A percentile compares a stretch with the other conserved stretches of the same genome.
phyloP scores from a whole-genome alignment of 2,113 vertebrate species.

The Ageneiosus marmoratus region DNA sequence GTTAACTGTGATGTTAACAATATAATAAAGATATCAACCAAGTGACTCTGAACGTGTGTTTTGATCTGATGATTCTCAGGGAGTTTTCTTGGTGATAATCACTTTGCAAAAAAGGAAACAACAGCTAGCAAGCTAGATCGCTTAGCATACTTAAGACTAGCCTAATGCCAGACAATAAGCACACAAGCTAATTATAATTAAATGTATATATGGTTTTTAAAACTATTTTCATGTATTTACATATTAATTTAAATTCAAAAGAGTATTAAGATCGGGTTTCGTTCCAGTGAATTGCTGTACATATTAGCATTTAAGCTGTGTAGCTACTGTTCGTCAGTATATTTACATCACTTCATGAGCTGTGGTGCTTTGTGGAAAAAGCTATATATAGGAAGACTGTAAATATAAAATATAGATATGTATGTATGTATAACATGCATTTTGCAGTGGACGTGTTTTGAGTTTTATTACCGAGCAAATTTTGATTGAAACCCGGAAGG shows the following conservation, averaged over 20 bases:
- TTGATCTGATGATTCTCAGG: not conserved
- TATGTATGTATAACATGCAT: too few relatives aligned
- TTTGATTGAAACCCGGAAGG: too few relatives aligned
- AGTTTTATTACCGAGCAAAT: too few relatives aligned
- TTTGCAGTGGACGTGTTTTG: too few relatives aligned
- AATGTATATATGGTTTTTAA: not conserved
- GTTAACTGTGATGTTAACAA: not conserved
- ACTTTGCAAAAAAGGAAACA: not conserved
- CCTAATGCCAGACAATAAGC: not conserved
- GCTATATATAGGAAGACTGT: too few relatives aligned
- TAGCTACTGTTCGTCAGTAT: not conserved
- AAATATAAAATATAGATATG: too few relatives aligned
- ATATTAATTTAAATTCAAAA: not conserved
- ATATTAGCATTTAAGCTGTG: not conserved
- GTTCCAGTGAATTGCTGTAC: not conserved
- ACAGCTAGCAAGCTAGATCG: not conserved
- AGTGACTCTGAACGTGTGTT: not conserved
- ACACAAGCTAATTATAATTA: not conserved
- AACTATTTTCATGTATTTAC: not conserved
- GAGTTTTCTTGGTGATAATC: not conserved
- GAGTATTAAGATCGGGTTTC: not conserved
- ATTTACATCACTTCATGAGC: not conserved
- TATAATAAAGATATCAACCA: constrained; percentile 9
- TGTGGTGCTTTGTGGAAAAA: not conserved
- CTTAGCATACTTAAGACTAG: not conserved